Evolutionary conservation across 2,113 vertebrate genomes (phyloP).

Genomic region (Nyctereutes procyonoides): DNA sequence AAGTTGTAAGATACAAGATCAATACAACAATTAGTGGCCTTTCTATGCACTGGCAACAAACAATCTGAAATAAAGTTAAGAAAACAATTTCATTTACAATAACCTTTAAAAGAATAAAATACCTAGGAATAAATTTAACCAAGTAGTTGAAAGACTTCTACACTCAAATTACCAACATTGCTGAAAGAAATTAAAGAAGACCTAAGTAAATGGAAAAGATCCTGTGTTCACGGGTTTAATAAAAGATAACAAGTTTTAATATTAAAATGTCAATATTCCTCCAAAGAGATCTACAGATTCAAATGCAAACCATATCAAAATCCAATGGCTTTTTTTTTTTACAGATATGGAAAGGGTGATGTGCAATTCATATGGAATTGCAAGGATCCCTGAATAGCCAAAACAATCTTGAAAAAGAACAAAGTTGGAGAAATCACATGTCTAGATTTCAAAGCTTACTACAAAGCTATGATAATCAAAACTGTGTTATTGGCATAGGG

Average conservation of each 20-base stretch:
- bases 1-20: neutral
- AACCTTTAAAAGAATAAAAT: neutral
- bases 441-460: neutral
- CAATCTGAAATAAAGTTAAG: neutral
- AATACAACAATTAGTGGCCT: neutral
- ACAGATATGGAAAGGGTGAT: neutral
- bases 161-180: neutral
- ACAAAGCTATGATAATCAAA: neutral
- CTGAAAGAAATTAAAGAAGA: slow-evolving; percentile 15
- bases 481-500: neutral
- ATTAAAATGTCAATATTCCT: neutral
- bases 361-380: neutral
- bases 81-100: neutral
- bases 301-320: neutral
- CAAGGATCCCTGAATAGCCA: neutral
- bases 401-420: neutral
- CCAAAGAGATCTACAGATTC: neutral
- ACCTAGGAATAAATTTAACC: neutral
- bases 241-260: neutral
- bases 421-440: neutral
- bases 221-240: neutral
- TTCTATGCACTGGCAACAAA: neutral
- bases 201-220: neutral
- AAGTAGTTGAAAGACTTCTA: neutral
- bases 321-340: neutral